Evolutionary conservation across 2,888 invertebrate genomes (phyloP), one percentile per base, ranked within the genome.

Genomic region (Phytoseiulus persimilis): DNA sequence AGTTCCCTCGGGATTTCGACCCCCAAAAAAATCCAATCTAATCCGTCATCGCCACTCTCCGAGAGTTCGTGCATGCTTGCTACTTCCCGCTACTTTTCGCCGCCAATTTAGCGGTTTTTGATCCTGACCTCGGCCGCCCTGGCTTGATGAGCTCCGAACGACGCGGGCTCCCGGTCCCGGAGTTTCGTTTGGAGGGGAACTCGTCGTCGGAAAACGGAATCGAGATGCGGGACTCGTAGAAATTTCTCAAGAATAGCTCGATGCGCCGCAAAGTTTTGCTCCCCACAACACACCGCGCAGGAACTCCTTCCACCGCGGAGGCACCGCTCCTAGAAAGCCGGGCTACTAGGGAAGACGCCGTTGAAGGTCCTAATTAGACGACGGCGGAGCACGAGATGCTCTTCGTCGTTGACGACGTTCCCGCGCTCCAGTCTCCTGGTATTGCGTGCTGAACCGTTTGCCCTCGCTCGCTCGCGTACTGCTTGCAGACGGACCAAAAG

Each of bases 381-480:
- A 65, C 65, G 65, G 5, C 18, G 65, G 65, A 28, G 65, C 65
- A 65, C 65, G 65, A 28, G 28, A 65, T 65, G 65, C 65, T 65
- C 28, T 65, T 28, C 65, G 65, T 65, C 65, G 65, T 65, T 65
- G 65, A 18, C 65, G 65, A 65, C 65, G 65, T 65, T 65, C 18
- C 65, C 65, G 65, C 65, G 65, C 65, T 65, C 65, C 18, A 65
- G 5, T 65, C 65, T 28, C 23, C 2, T 2, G 65, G 65, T 65
- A 65, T 65, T 65, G 65, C 65, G 65, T 65, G 65, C 65, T 65
- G 65, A 65, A 65, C 65, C 65, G 65, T 65, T 65, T 65, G 65
- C 65, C 18, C 65, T 65, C 65, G 65, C 65, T 65, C 9, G 65
- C 65, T 14, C 2, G 28, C 65, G 65, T 65, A 65, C 65, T 28